Evolutionary conservation across 2,113 vertebrate genomes (phyloP).

Genomic region (Perca flavescens): DNA sequence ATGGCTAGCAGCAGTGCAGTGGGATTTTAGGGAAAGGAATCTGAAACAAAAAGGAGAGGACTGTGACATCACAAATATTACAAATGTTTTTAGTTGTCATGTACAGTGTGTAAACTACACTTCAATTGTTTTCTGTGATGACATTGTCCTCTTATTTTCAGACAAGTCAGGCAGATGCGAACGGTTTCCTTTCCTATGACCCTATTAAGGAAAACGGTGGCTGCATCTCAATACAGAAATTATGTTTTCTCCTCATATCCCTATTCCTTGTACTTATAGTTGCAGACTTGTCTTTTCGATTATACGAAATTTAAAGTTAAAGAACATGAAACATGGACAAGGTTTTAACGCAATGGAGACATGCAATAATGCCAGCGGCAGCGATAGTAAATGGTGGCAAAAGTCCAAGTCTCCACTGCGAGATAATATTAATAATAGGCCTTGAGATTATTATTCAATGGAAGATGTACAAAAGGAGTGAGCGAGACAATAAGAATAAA

Average conservation of each 20-base stretch:
- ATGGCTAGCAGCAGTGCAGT: slow-evolving; percentile 32
- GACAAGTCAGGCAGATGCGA: slow-evolving; percentile 66
- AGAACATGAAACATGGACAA: slow-evolving; percentile 6
- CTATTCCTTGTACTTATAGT: neutral
- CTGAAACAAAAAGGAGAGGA: slow-evolving; percentile 66
- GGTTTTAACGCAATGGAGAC: slow-evolving; percentile 29
- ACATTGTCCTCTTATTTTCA: slow-evolving; percentile 60
- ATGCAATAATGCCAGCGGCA: slow-evolving; percentile 26
- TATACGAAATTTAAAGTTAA: neutral
- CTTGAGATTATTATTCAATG: neutral
- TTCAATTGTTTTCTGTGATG: slow-evolving; percentile 35
- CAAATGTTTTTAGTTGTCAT: neutral
- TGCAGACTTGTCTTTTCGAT: neutral
- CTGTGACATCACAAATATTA: slow-evolving; percentile 48
- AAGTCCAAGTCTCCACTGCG: slow-evolving; percentile 14
- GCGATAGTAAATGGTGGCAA: slow-evolving; percentile 2
- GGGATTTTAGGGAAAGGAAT: slow-evolving; percentile 62
- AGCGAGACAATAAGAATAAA: slow-evolving; percentile 54
- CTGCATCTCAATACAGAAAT: slow-evolving; percentile 57
- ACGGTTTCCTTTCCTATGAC: slow-evolving; percentile 55
- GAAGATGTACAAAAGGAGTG: neutral
- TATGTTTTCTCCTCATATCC: slow-evolving; percentile 39
- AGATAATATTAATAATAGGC: slow-evolving; percentile 10
- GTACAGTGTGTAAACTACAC: neutral
- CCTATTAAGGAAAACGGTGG: slow-evolving; percentile 15